Evolutionary conservation across 2,113 vertebrate species (phyloP), one percentile per base, ranked within the genome.

Genomic region (Chionomys nivalis): DNA sequence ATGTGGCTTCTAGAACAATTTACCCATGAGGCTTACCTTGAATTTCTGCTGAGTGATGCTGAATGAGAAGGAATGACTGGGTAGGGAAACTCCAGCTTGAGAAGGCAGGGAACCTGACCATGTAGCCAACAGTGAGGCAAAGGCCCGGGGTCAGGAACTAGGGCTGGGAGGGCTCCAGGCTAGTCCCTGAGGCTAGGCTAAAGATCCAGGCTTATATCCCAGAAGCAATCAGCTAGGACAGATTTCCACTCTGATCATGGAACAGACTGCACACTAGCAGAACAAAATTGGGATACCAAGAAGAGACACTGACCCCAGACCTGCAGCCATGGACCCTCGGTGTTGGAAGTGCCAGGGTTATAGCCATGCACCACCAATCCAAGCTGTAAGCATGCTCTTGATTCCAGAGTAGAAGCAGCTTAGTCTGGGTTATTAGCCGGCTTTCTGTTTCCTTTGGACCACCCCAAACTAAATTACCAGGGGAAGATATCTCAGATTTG

Each of bases 361-460:
- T 36, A 72, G 86, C 33, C 66, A 42, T 10, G 36, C 4, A 12
- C 47, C 36, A 19, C 5, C 13, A 75, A 31, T 49, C 24, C 49
- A 36, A 39, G 49, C 36, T 58, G 0, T 75, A 31, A 42, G n/a
- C 1, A 4, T 55, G 65, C 47, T 55, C 36, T 52, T 6, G 36
- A 24, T 28, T 8, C 24, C 36, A 63, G 82, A 39, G 28, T 3
- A n/a, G 13, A 58, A 73, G 12, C 66, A 24, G 44, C 7, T 55
- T 24, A 21, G 16, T 47, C 24, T 13, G 31, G 42, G 28, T 31
- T 0, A 11, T 13, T 31, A 24, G 12, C 66, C 0, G 19, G 1
- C 6, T 52, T 92, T 70, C 91, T 26, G 1, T 44, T 28, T n/a
- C 65, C 82, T 93, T 87, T 21, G 42, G 17, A 39, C 21, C 26